These are phyloP conservation scores for Caenorhabditis virilis DNA, from an alignment of 2,888 invertebrate species.

Conservation along the genomic window DNA sequence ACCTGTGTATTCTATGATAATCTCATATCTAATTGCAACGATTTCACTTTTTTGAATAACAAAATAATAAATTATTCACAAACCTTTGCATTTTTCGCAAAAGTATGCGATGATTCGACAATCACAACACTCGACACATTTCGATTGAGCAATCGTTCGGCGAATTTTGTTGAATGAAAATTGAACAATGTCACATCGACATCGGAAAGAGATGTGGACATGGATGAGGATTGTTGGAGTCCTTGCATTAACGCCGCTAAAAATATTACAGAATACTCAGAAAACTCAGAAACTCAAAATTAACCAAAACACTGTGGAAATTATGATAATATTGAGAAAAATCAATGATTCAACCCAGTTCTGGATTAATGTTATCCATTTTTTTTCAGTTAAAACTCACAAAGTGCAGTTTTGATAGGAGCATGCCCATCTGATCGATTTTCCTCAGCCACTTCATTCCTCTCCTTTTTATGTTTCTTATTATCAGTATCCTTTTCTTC, in stretches of 20 bases:
- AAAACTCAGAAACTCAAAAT: no score
- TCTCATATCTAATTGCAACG: slow-evolving; percentile 3
- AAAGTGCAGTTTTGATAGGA: slow-evolving; percentile 29
- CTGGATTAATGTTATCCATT: no score
- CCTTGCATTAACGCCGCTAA: slow-evolving; percentile 31
- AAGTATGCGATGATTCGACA: slow-evolving; percentile 36
- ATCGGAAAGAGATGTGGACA: slow-evolving; percentile 33
- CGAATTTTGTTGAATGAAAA: slow-evolving; percentile 39
- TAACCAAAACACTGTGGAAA: no score
- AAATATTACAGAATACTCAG: not conserved
- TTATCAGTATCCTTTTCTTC: not conserved
- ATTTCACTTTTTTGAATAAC: not conserved
- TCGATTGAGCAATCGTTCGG: slow-evolving; percentile 29
- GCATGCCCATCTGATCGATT: slow-evolving; percentile 37
- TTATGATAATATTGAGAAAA: no score
- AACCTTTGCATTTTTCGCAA: slow-evolving; percentile 38
- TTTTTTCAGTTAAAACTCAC: slow-evolving; percentile 6
- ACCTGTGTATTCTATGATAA: not conserved
- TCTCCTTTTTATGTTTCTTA: not conserved
- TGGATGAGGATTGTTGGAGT: slow-evolving; percentile 21
- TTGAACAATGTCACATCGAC: slow-evolving; percentile 40
- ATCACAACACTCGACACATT: slow-evolving; percentile 33
- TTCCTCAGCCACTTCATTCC: slow-evolving; percentile 12
- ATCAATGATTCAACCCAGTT: no score
- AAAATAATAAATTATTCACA: not conserved